Evolutionary conservation across 2,888 invertebrate species (phyloP).

Genomic region (Ceramica pisi): DNA sequence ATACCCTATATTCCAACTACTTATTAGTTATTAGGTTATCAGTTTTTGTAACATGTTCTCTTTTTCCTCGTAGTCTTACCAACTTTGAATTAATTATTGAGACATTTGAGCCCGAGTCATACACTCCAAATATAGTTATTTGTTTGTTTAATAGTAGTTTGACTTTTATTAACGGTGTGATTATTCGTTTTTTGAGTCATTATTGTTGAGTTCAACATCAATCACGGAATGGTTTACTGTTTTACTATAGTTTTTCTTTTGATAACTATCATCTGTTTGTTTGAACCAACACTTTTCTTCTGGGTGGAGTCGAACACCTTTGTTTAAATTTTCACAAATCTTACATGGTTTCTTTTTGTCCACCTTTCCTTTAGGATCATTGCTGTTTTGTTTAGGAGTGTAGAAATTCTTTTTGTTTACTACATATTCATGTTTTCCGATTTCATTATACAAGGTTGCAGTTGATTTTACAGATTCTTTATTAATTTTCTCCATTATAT

Average conservation of each 20-base stretch:
- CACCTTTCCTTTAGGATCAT: background rate
- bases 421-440: background rate
- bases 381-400: no score
- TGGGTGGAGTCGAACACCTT: background rate
- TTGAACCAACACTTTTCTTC: background rate
- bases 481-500: background rate
- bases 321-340: constrained; percentile 4
- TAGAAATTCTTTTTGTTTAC: background rate
- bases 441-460: background rate
- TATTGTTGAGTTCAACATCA: background rate
- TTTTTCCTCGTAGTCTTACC: background rate
- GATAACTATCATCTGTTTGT: background rate
- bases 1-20: no score
- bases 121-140: background rate
- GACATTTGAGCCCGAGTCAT: constrained; percentile 12
- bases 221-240: background rate
- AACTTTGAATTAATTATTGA: constrained; percentile 4
- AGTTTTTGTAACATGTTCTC: no score
- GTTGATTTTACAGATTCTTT: background rate
- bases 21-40: constrained; percentile 1
- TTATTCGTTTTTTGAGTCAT: background rate
- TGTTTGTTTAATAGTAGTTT: background rate
- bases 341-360: background rate
- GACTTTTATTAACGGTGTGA: background rate
- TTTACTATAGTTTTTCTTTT: background rate